Conservation (phyloP, 1,140 invertebrate species). For the Samia ricini region DNA sequence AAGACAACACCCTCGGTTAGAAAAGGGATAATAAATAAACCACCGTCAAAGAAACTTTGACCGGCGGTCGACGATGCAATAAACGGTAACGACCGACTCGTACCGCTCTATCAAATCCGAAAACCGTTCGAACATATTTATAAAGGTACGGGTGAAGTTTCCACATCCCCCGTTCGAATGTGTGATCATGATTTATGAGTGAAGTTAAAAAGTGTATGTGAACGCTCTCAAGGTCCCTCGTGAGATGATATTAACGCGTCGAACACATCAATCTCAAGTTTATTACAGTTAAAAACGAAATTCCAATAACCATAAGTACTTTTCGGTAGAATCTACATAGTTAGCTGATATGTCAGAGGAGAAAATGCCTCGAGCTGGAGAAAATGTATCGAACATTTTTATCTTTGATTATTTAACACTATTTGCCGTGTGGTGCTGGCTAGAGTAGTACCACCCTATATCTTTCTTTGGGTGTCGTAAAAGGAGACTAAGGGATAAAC, state of each 20-base stretch:
- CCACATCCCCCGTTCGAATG: constrained; percentile 4
- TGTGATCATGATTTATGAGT: constrained; percentile 17
- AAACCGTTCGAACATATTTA: not conserved
- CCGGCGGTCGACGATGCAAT: not conserved
- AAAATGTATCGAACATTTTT: too few relatives aligned
- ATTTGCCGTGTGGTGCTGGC: too few relatives aligned
- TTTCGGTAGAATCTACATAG: too few relatives aligned
- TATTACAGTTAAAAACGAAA: not conserved
- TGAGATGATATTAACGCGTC: constrained; percentile 3
- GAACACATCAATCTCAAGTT: constrained; percentile 10
- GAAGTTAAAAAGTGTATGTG: constrained; percentile 12
- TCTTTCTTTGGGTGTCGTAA: too few relatives aligned
- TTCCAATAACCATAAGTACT: not conserved
- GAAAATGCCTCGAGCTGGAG: too few relatives aligned
- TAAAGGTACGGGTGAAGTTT: constrained; percentile 5
- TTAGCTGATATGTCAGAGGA: too few relatives aligned
- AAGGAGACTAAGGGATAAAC: too few relatives aligned
- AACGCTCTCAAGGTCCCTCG: constrained; percentile 3
- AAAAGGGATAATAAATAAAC: not conserved
- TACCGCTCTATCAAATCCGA: constrained; percentile 5
- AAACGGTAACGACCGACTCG: not conserved
- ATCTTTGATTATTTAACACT: too few relatives aligned
- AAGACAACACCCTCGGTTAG: not conserved
- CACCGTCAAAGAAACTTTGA: not conserved
- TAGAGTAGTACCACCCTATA: too few relatives aligned